Evolutionary conservation across 2,797 vertebrate genomes (phyloP), one percentile per base, ranked within the genome.

Genomic region (Valencia hispanica): DNA sequence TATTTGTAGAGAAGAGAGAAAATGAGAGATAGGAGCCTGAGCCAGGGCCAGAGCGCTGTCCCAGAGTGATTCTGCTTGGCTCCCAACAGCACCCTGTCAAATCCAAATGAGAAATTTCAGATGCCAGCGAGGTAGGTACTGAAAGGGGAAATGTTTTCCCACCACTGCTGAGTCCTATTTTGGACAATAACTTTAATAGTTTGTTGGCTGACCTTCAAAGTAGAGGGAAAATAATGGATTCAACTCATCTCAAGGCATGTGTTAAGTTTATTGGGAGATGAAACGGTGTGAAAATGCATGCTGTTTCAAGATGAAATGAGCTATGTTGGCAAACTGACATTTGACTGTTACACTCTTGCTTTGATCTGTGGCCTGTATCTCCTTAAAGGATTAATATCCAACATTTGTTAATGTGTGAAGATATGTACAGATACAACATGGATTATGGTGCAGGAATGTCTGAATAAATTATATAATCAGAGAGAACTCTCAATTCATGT

Each of bases 161-260:
- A 89, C 79, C 77, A 79, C 84, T 82, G 82, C 84, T 80, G 84
- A 88, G 81, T 81, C 82, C 79, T 87, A 65, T 87, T 93, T 93
- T 86, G 88, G 87, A 92, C 92, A 90, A 91, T 90, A 92, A 90
- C 85, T 91, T 91, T 85, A 86, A 93, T 92, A 92, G 91, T 94
- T 91, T 86, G 78, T 87, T 95, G 93, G 92, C 93, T 92, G 94
- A 94, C 94, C 92, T 94, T 95, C 93, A 95, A 81, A 84, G 65
- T 72, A 55, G 82, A n/a, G 71, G 47, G 84, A 84, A 92, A 85
- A 88, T 92, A 93, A 94, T 93, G 89, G 84, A 88, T 92, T 92
- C 84, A 75, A 90, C 91, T 93, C 85, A 90, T 94, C 90, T 84
- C 68, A 81, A 81, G 84, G 79, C 85, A 83, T 86, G 85, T 91